A percentile compares a stretch with the other conserved stretches of the same genome.
These are phyloP conservation scores for Gallinago stenura DNA, from an alignment of 2,797 vertebrate genomes.

Conservation along the genomic window DNA sequence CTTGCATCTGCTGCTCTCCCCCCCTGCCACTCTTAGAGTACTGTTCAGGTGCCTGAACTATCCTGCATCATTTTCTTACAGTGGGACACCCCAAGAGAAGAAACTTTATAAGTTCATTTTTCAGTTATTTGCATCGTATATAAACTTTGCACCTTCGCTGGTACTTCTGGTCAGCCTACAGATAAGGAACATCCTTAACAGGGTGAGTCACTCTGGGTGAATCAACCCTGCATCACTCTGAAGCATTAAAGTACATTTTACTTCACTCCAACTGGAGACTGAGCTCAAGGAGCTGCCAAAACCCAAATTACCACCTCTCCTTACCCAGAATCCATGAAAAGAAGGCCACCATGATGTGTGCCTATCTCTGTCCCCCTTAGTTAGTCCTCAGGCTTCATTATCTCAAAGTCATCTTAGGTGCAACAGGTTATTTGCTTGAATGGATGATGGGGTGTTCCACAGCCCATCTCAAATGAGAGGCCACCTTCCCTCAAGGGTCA, in stretches of 20 bases:
- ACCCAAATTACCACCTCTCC: not conserved
- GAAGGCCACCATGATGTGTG: not conserved
- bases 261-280: not conserved
- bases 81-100: not conserved
- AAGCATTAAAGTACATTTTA: not conserved
- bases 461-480: not conserved
- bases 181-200: not conserved
- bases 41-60: not conserved
- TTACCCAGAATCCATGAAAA: not conserved
- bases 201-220: conserved; percentile 4
- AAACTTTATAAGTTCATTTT: not conserved
- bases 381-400: not conserved
- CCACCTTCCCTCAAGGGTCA: not conserved
- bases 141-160: not conserved
- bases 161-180: not conserved
- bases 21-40: accelerated
- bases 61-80: accelerated
- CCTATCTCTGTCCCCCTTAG: not conserved
- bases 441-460: not conserved
- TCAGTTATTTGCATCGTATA: not conserved
- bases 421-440: not conserved
- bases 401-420: not conserved
- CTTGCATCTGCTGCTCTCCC: not conserved
- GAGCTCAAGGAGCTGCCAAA: not conserved
- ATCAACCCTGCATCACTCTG: not conserved